Evolutionary conservation across 2,797 vertebrate species (phyloP).

Genomic region (Malurus leucopterus): DNA sequence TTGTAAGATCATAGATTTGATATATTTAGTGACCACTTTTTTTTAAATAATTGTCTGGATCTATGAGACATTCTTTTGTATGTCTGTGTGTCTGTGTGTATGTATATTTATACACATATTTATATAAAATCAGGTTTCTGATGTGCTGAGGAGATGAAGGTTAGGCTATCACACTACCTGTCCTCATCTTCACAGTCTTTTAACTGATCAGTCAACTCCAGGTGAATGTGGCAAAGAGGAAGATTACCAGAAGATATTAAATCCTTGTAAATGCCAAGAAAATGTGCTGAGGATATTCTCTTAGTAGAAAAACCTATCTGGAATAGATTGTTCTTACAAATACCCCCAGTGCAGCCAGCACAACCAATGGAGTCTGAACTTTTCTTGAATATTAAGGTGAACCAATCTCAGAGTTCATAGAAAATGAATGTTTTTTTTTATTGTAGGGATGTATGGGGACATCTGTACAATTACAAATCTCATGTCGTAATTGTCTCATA

Average conservation of each 20-base stretch:
- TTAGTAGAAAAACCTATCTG: not conserved
- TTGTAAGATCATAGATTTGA: not conserved
- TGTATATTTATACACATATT: accelerated
- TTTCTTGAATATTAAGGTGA: not conserved
- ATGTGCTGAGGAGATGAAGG: not conserved
- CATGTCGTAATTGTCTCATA: not conserved
- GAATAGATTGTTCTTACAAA: not conserved
- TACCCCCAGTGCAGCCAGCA: not conserved
- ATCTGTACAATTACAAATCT: not conserved
- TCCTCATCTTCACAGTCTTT: not conserved
- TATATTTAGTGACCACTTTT: not conserved
- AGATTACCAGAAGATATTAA: not conserved
- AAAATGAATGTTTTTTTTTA: not conserved
- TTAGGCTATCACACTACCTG: not conserved
- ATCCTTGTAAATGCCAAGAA: not conserved
- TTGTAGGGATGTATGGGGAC: not conserved
- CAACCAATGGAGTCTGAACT: not conserved
- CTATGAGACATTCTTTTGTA: not conserved
- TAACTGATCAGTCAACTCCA: not conserved
- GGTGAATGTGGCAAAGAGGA: not conserved
- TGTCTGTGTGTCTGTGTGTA: accelerated
- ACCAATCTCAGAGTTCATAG: not conserved
- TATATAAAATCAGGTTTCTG: not conserved
- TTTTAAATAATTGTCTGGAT: not conserved
- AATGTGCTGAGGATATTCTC: not conserved